These are phyloP conservation scores for Pristionchus japonicus DNA, from an alignment of 2,888 invertebrate species.

Conservation along the genomic window DNA sequence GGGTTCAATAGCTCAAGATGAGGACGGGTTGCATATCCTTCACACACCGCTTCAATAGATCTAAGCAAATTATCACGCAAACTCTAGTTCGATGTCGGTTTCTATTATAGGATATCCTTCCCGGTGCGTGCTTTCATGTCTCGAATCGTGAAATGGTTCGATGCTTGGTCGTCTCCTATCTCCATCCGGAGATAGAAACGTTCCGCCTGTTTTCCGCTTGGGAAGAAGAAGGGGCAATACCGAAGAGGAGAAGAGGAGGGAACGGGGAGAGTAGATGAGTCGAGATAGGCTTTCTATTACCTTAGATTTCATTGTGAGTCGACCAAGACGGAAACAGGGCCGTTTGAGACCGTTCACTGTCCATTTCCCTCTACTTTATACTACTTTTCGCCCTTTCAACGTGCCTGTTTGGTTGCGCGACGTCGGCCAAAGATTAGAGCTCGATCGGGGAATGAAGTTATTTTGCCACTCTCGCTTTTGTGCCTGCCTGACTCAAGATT, in stretches of 20 bases:
- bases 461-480: constrained; percentile 15
- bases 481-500: constrained; percentile 3
- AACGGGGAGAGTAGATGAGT: constrained; percentile 20
- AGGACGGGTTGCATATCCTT: no score
- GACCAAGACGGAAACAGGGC: no score
- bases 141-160: background rate
- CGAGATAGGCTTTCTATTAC: constrained; percentile 31
- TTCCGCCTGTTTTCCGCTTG: constrained; percentile 11
- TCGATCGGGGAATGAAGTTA: constrained; percentile 20
- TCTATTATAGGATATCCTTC: no score
- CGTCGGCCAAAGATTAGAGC: background rate
- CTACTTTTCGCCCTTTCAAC: background rate
- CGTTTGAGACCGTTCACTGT: background rate
- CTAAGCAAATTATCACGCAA: no score
- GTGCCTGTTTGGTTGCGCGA: background rate
- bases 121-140: background rate
- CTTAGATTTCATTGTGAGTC: constrained; percentile 12
- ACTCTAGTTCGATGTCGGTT: no score
- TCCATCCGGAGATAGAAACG: background rate
- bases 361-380: background rate
- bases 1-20: no score
- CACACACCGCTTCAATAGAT: no score
- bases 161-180: background rate
- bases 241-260: background rate
- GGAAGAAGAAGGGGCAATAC: background rate